Evolutionary conservation across 37 sponge, comb jelly and placozoan species (phyloP).

Genomic region (Amphimedon queenslandica): DNA sequence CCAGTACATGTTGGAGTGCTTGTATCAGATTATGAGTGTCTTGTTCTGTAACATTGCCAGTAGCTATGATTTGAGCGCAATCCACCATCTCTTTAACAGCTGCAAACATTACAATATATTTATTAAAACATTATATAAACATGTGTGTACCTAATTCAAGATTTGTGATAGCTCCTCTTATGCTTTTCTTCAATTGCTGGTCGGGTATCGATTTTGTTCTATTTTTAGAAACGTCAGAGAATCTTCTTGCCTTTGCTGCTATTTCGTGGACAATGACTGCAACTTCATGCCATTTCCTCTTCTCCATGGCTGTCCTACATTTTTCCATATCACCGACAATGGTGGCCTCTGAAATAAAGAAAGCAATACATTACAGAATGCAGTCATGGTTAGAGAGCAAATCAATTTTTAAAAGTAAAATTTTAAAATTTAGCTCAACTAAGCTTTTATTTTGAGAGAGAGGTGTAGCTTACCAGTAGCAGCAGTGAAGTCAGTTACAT

Average conservation of each 20-base stretch:
- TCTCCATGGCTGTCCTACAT: slow-evolving; percentile 57
- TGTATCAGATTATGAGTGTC: no score
- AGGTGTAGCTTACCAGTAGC: slow-evolving; percentile 40
- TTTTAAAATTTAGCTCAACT: not conserved
- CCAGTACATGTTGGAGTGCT: no score
- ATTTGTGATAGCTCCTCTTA: slow-evolving; percentile 29
- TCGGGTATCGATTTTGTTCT: slow-evolving; percentile 26
- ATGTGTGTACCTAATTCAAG: slow-evolving; percentile 53
- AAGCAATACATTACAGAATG: not conserved
- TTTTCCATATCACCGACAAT: slow-evolving; percentile 68
- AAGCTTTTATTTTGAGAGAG: no score
- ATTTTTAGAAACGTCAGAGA: slow-evolving; percentile 43
- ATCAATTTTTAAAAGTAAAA: not conserved
- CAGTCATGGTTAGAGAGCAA: no score
- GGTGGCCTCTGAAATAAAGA: slow-evolving; percentile 43
- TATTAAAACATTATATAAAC: not conserved
- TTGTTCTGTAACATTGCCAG: no score
- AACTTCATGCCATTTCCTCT: slow-evolving; percentile 36
- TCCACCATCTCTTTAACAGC: no score
- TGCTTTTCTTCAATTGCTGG: slow-evolving; percentile 28
- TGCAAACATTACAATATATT: no score
- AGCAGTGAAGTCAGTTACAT: slow-evolving; percentile 65
- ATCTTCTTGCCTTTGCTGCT: slow-evolving; percentile 48
- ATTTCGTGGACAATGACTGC: slow-evolving; percentile 25
- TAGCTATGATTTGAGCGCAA: no score